phyloP scores from a whole-genome alignment of 2,797 vertebrate species.

The Nyctalus aviator region DNA sequence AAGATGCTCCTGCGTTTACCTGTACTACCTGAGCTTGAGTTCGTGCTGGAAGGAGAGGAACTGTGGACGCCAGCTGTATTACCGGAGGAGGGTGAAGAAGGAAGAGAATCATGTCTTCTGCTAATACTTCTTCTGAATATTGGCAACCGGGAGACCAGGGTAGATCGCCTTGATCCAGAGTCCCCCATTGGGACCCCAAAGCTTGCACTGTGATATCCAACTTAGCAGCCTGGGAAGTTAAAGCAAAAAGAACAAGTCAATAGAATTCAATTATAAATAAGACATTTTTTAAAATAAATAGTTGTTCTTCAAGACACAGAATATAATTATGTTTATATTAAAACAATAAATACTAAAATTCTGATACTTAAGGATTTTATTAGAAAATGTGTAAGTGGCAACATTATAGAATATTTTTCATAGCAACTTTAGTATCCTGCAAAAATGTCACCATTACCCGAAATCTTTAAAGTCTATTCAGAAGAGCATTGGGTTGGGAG shows the following conservation, averaged over 20 bases:
- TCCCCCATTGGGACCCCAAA: slow-evolving; percentile 93
- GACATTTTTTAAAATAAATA: slow-evolving; percentile 7
- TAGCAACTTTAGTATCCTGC: neutral
- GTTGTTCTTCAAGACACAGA: neutral
- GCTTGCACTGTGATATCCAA: slow-evolving; percentile 72
- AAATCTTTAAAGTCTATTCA: neutral
- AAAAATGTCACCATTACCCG: neutral
- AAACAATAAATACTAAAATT: neutral
- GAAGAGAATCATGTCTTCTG: slow-evolving; percentile 95
- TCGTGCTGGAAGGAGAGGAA: slow-evolving; percentile 98
- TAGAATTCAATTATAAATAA: neutral
- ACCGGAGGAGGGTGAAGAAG: slow-evolving; percentile 97
- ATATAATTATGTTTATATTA: neutral
- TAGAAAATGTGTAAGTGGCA: neutral
- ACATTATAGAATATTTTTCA: neutral
- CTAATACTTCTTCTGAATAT: slow-evolving; percentile 96
- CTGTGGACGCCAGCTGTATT: slow-evolving; percentile 94
- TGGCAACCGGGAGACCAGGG: slow-evolving; percentile 97
- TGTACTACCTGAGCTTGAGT: slow-evolving; percentile 97
- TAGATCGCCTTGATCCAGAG: slow-evolving; percentile 94
- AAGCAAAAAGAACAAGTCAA: slow-evolving; percentile 78
- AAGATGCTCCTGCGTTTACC: slow-evolving; percentile 97
- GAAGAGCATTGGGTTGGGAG: neutral
- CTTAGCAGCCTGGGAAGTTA: slow-evolving; percentile 77
- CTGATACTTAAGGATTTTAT: neutral